These are phyloP conservation scores for Cirrhinus molitorella DNA, from an alignment of 2,797 vertebrate genomes.

Conservation along the genomic window DNA sequence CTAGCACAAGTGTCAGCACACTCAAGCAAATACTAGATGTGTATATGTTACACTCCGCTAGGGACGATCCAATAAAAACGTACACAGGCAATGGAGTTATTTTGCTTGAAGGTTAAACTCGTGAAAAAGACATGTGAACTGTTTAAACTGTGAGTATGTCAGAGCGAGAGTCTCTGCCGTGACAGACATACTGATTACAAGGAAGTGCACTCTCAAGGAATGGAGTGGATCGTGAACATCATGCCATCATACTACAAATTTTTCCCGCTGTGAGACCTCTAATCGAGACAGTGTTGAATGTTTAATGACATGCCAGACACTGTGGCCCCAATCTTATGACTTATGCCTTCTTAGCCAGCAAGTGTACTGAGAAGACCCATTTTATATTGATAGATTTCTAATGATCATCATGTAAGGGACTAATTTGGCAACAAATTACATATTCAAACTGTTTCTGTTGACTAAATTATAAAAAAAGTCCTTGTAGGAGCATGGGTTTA, in stretches of 20 bases:
- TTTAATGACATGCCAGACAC: conserved; percentile 62
- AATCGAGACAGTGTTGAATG: conserved; percentile 57
- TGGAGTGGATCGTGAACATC: conserved; percentile 40
- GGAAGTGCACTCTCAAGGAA: conserved; percentile 35
- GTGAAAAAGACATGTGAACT: conserved; percentile 28
- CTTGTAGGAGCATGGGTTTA: too few species aligned
- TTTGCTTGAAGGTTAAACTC: conserved; percentile 30
- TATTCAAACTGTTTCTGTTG: not conserved
- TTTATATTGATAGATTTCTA: conserved; percentile 55
- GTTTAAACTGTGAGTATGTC: conserved; percentile 25
- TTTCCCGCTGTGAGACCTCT: conserved; percentile 35
- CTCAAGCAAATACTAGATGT: conserved; percentile 20
- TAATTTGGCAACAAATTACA: not conserved
- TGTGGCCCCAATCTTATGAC: conserved; percentile 58
- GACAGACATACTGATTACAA: conserved; percentile 51
- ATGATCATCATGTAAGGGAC: conserved; percentile 22
- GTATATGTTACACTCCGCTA: conserved; percentile 17
- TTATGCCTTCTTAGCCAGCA: conserved; percentile 47
- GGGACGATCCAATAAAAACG: not conserved
- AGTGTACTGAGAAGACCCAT: conserved; percentile 22
- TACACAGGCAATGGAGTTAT: conserved; percentile 14
- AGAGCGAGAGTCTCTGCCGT: conserved; percentile 23
- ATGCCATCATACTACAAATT: conserved; percentile 11
- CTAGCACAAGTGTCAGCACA: conserved; percentile 25
- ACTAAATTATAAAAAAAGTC: not conserved